Conservation (phyloP, 2,888 invertebrate species). For the Tanytarsus gracilentus region DNA sequence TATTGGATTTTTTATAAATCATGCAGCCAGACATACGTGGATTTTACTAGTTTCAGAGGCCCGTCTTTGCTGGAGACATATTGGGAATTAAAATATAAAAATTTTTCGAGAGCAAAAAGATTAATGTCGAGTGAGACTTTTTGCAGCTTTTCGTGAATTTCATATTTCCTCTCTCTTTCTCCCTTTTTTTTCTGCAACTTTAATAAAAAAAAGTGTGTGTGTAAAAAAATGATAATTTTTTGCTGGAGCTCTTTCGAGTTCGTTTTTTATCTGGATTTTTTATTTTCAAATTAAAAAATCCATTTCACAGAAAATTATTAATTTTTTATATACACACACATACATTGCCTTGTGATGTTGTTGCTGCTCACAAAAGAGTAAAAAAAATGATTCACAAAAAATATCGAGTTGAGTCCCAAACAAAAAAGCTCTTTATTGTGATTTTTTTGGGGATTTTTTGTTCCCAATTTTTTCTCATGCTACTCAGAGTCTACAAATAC, state of each 20-base stretch:
- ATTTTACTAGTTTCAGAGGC: too few species aligned
- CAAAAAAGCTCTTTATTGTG: conserved; percentile 24
- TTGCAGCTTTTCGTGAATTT: too few species aligned
- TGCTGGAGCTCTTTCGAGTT: not conserved
- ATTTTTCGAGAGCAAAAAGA: too few species aligned
- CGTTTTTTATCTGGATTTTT: conserved; percentile 17
- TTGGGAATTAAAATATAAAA: too few species aligned
- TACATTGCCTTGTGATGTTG: conserved; percentile 19
- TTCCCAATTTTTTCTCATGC: not conserved
- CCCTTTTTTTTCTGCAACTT: too few species aligned
- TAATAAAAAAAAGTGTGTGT: not conserved
- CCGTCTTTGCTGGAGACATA: too few species aligned
- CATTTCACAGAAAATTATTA: conserved; percentile 28
- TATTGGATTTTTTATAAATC: not conserved
- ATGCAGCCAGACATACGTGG: not conserved
- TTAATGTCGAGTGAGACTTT: too few species aligned
- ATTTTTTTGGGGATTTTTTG: conserved; percentile 1
- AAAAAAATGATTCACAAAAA: conserved; percentile 23
- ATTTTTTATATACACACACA: conserved; percentile 18
- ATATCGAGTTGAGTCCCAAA: conserved; percentile 24
- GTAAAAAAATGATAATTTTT: not conserved
- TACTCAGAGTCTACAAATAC: not conserved
- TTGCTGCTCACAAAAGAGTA: conserved; percentile 12
- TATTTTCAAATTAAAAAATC: conserved; percentile 26
- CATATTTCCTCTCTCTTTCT: not conserved